These are phyloP conservation scores for Gyps fulvus DNA, from an alignment of 2,113 vertebrate species.

Conservation along the genomic window DNA sequence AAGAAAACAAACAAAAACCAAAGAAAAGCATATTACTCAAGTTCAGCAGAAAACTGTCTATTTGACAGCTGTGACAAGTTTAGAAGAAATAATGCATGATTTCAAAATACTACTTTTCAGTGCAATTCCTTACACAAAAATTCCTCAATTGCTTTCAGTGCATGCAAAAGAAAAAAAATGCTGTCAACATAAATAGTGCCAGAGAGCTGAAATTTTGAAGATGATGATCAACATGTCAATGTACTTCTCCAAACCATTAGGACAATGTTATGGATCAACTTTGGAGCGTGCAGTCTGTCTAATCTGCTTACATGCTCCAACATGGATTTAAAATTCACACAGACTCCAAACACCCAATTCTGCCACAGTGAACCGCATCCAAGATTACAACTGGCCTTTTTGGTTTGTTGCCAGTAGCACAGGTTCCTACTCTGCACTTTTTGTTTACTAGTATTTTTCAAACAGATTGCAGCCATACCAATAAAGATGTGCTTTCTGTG, in stretches of 20 bases:
- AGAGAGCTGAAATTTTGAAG: not conserved
- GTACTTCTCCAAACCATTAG: not conserved
- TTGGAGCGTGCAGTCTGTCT: not conserved
- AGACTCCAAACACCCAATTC: not conserved
- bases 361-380: not conserved
- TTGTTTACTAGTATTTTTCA: not conserved
- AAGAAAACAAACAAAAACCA: constrained; percentile 27
- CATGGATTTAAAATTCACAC: not conserved
- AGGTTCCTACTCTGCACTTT: not conserved
- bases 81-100: not conserved
- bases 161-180: not conserved
- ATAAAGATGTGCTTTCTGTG: not conserved
- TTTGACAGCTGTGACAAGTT: not conserved
- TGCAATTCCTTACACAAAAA: not conserved
- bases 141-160: not conserved
- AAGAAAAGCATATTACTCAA: not conserved
- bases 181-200: not conserved
- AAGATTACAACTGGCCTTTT: not conserved
- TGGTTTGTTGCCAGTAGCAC: not conserved
- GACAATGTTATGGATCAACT: not conserved
- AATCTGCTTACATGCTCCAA: not conserved
- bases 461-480: not conserved
- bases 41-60: not conserved
- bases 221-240: not conserved
- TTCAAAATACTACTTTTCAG: not conserved